Conservation (phyloP, 2,888 invertebrate species). For the Tenodera sinensis region DNA sequence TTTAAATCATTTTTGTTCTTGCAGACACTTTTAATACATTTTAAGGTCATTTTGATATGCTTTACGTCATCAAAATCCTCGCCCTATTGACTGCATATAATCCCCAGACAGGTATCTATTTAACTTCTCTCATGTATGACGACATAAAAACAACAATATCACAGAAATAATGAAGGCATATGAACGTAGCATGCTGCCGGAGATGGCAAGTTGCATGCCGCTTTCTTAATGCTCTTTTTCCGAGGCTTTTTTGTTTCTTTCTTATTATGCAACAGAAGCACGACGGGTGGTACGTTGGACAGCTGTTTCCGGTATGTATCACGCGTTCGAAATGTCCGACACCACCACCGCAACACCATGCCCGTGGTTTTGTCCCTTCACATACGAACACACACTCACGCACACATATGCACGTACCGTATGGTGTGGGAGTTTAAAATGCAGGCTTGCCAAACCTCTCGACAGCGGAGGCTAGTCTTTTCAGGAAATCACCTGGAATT, state of each 20-base stretch:
- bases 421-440: not conserved
- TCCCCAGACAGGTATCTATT: no score
- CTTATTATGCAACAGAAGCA: not conserved
- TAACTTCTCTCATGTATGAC: no score
- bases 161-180: no score
- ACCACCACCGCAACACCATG: not conserved
- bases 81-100: no score
- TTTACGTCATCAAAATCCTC: no score
- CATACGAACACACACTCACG: not conserved
- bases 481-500: not conserved
- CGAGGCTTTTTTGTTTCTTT: not conserved
- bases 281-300: not conserved
- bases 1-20: no score
- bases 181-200: not conserved
- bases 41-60: no score
- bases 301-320: slow-evolving; percentile 4
- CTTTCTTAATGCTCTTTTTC: not conserved
- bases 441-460: not conserved
- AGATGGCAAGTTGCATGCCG: not conserved
- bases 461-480: not conserved
- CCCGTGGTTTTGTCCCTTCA: not conserved
- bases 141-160: no score
- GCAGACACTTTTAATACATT: no score
- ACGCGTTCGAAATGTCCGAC: slow-evolving; percentile 1
- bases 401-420: not conserved